phyloP scores from a whole-genome alignment of 2,888 invertebrate genomes.

The Drosophila paranaensis region DNA sequence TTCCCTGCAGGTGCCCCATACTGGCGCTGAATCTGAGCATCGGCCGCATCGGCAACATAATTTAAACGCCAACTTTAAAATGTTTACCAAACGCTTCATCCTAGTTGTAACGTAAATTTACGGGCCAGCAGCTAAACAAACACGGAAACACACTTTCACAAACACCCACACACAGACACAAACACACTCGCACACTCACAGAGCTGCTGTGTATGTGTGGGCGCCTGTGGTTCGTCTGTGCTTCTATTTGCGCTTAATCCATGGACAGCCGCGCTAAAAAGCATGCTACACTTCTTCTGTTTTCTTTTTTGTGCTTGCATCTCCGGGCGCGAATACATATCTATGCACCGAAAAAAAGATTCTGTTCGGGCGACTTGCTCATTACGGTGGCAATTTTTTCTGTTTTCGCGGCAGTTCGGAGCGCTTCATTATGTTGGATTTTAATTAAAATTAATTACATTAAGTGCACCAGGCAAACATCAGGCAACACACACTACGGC shows the following conservation, averaged over 20 bases:
- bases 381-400: slow-evolving; percentile 70
- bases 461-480: slow-evolving; percentile 82
- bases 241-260: slow-evolving; percentile 76
- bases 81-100: slow-evolving; percentile 76
- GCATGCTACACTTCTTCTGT: slow-evolving; percentile 46
- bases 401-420: slow-evolving; percentile 30
- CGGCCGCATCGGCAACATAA: slow-evolving; percentile 55
- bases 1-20: neutral
- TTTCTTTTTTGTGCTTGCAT: slow-evolving; percentile 34
- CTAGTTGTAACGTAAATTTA: slow-evolving; percentile 79
- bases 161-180: slow-evolving; percentile 6
- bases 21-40: slow-evolving; percentile 17
- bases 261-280: slow-evolving; percentile 59
- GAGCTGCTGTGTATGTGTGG: slow-evolving; percentile 13
- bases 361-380: slow-evolving; percentile 66
- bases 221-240: slow-evolving; percentile 55
- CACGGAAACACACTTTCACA: slow-evolving; percentile 44
- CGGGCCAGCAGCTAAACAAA: slow-evolving; percentile 75
- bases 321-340: slow-evolving; percentile 72
- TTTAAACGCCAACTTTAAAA: slow-evolving; percentile 78
- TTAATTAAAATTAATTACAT: slow-evolving; percentile 85
- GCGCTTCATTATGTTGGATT: slow-evolving; percentile 79
- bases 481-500: slow-evolving; percentile 16
- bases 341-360: slow-evolving; percentile 54
- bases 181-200: slow-evolving; percentile 15